Base-by-base conservation (phyloP, 1,140 invertebrate genomes). In the Bombus sylvicola region DNA sequence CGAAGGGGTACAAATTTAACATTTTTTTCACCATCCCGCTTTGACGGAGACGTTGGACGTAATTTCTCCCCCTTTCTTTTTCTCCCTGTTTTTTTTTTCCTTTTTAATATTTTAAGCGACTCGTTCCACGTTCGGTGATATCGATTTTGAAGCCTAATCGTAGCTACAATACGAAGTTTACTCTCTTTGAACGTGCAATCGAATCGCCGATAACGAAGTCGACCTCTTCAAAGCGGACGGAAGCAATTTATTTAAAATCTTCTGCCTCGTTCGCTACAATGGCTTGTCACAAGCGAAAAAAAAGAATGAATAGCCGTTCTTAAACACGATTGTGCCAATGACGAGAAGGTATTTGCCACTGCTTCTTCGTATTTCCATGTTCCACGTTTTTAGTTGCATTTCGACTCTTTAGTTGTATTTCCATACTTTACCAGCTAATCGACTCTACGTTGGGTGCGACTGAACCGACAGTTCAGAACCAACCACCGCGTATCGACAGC, bases 221-320 rank as follows among this genome's bases (percentile, higher is more conserved):
- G n/a, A 10, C 41, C 41, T 53, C 41, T 31, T 74, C 73, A 53
- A 74, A 74, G n/a, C 73, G 73, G 57, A 22, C 75, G 37, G 57
- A 62, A 62, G 57, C 75, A 77, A 77, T 77, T 77, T 77, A 62
- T 62, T 77, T 59, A n/a, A 57, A 76, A 76, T 53, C 74, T 76
- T 76, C 31, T 59, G 31, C 18, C 25, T 76, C 39, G 71, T 73
- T 73, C n/a, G 71, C 41, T 25, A 10, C 41, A 41, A 41, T 41
- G 13, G 69, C 37, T 71, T 71, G 37, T 71, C 69, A 28, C 31
- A 62, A 62, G 1, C 25, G 28, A 2, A 18, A 31, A 66, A 66
- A 15, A 66, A 31, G 15, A 43, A 43, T 1, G 28, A 72, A 43
- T 9, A 39, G 41, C 15, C 1, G 39, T 41, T 15, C 37, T 72